These are phyloP conservation scores for Copidosoma floridanum DNA, from an alignment of 1,140 invertebrate species.

Conservation along the genomic window DNA sequence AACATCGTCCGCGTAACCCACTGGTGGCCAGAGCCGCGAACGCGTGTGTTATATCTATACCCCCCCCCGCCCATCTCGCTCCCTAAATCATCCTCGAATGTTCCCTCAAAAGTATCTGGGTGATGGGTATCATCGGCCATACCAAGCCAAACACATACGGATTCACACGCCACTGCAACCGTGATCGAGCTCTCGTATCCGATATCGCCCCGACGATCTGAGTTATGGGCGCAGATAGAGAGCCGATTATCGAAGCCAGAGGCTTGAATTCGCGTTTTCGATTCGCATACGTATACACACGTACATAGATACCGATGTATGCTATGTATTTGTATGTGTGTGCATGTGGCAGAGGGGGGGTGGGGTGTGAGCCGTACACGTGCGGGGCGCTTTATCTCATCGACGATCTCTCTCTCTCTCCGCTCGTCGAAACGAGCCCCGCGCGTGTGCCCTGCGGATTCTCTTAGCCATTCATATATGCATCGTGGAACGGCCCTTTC, in stretches of 20 bases:
- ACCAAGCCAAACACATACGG: no score
- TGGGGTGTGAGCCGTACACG: no score
- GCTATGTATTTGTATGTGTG: no score
- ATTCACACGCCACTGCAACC: not conserved
- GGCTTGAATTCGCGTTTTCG: not conserved
- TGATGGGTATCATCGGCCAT: no score
- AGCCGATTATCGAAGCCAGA: not conserved
- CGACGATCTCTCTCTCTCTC: conserved; percentile 45
- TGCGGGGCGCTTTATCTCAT: conserved; percentile 29
- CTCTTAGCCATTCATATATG: conserved; percentile 57
- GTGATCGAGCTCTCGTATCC: no score
- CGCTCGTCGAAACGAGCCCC: conserved; percentile 36
- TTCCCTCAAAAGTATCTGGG: no score
- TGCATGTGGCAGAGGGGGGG: no score
- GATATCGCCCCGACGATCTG: conserved; percentile 2
- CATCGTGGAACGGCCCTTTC: conserved; percentile 26
- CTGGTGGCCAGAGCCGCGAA: no score
- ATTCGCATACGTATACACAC: conserved; percentile 7
- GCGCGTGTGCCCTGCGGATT: conserved; percentile 50
- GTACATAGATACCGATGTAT: conserved; percentile 45
- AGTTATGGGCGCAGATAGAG: conserved; percentile 13
- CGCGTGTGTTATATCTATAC: no score
- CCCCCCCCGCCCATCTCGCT: no score
- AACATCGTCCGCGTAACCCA: no score
- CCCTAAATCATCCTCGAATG: no score